Evolutionary conservation across 1,140 invertebrate species (phyloP), one percentile per base, ranked within the genome.

Genomic region (Drosophila nasuta): DNA sequence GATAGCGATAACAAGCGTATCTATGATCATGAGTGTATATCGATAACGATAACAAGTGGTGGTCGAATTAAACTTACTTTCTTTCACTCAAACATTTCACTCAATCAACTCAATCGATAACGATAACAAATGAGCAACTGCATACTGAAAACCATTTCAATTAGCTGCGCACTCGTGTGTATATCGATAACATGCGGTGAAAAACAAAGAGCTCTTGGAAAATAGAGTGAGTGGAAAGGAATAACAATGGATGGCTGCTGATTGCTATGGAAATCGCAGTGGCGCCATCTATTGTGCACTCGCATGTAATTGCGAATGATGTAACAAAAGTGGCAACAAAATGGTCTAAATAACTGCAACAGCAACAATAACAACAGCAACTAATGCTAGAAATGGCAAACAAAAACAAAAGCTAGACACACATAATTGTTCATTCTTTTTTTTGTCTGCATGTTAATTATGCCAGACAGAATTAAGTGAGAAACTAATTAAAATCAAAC

Each of bases 401-500:
- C 8, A 41, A 69, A 49, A 7, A 17, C 20, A 41, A 41, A 63
- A 51, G n/a, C 5, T 13, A 54, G 54, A 25, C n/a, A n/a, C 58
- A 43, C 35, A 38, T 38, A 33, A 0, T 6, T 38, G 8, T 8
- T 7, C 7, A 38, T 20, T 13, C 5, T 20, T 13, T 48, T 64
- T 65, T 65, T 71, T 25, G 20, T 25, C 20, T 25, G 3, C 3
- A 25, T 25, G 20, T 25, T 65, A 70, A 70, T 71, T 65, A 56
- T 59, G 56, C 30, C 58, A 48, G 20, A 1, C 17, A 43, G 41
- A 66, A 25, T 56, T 35, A 52, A 67, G 41, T 54, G 57, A 49
- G 64, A 75, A 70, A 63, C 58, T 75, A 70, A 75, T 75, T 75
- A 75, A 75, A 75, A 57, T 30, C 66, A 51, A 25, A 38, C 30